Evolutionary conservation across 2,797 vertebrate species (phyloP).

Genomic region (Danio aesculapii): DNA sequence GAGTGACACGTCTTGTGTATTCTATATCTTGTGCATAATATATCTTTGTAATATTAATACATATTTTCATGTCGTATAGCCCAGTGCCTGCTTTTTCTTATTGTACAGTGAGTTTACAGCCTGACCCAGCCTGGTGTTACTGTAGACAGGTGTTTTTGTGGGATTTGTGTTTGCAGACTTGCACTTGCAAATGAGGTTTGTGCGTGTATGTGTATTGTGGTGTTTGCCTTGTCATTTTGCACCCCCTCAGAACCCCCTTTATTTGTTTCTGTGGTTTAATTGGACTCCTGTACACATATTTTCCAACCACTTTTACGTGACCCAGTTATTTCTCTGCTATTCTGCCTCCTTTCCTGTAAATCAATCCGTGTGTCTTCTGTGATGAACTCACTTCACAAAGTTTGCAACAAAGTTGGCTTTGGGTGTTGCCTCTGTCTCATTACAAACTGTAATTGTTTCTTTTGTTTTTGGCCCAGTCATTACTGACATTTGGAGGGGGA

Average conservation of each 20-base stretch:
- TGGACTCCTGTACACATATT: background rate
- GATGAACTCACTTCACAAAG: background rate
- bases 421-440: background rate
- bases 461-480: background rate
- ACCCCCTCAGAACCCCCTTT: background rate
- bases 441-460: background rate
- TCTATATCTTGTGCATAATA: too few species aligned
- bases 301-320: background rate
- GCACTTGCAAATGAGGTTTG: conserved; percentile 10
- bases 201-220: background rate
- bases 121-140: background rate
- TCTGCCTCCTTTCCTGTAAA: background rate
- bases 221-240: background rate
- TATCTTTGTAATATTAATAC: too few species aligned
- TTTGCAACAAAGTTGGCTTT: background rate
- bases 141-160: background rate
- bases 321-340: background rate
- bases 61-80: background rate
- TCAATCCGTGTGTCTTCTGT: background rate
- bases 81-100: background rate
- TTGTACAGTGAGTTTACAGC: background rate
- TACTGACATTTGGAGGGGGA: background rate
- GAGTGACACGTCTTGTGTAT: too few species aligned
- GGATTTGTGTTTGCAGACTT: background rate
- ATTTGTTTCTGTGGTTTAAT: conserved; percentile 15